Evolutionary conservation across 2,888 invertebrate species (phyloP).

Genomic region (Julus scanicus): DNA sequence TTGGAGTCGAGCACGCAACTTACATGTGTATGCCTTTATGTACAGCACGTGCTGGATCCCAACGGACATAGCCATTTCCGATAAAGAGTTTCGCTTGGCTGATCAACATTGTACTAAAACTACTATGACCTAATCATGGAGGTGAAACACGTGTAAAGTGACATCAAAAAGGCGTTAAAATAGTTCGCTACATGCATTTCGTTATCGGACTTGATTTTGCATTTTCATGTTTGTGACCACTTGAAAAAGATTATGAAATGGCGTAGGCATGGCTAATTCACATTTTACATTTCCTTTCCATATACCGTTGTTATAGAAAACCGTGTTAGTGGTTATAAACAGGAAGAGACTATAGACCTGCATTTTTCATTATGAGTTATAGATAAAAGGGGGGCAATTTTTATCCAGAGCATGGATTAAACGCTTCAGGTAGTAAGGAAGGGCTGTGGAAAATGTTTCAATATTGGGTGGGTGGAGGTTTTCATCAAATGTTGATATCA

Average conservation of each 20-base stretch:
- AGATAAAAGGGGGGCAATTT: conserved; percentile 30
- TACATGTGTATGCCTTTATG: background rate
- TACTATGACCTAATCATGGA: background rate
- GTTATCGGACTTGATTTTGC: background rate
- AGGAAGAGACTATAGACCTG: background rate
- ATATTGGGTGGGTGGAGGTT: conserved; percentile 32
- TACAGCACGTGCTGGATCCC: conserved; percentile 11
- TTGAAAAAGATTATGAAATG: background rate
- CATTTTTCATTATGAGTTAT: background rate
- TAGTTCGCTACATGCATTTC: background rate
- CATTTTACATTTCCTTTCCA: conserved; percentile 3
- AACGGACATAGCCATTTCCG: conserved; percentile 23
- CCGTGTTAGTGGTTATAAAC: background rate
- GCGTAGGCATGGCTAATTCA: background rate
- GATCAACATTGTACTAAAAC: background rate
- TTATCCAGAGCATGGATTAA: background rate
- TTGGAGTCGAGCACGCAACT: background rate
- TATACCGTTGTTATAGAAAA: background rate
- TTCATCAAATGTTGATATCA: conserved; percentile 10
- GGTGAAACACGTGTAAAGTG: conserved; percentile 13
- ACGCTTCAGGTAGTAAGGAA: conserved; percentile 14
- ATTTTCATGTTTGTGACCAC: conserved; percentile 7
- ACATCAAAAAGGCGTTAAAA: conserved; percentile 7
- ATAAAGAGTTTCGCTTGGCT: background rate
- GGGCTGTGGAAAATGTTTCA: background rate